Percentiles rank a stretch among this genome's conserved stretches.
phyloP scores from a whole-genome alignment of 23 tunicate species.

The Botrylloides violaceus region DNA sequence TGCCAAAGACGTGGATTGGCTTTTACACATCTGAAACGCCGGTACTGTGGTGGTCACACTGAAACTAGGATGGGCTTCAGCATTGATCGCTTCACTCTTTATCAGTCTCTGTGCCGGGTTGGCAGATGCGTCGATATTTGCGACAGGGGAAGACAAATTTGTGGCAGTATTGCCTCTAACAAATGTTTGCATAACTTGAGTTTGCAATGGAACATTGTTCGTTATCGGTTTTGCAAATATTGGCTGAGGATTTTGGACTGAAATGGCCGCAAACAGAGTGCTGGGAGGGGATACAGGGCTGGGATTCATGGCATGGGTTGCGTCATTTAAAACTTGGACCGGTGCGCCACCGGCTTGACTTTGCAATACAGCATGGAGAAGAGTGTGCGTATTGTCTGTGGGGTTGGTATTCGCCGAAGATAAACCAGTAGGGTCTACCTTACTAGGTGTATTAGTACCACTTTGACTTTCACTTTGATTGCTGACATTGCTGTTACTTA shows the following conservation, averaged over 20 bases:
- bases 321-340: background rate
- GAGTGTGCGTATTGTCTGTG: background rate
- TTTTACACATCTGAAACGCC: background rate
- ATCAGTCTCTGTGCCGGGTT: background rate
- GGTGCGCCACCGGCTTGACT: too few relatives aligned
- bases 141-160: too few relatives aligned
- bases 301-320: background rate
- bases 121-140: too few relatives aligned
- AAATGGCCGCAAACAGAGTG: background rate
- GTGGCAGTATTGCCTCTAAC: too few relatives aligned
- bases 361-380: background rate
- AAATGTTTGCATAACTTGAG: background rate
- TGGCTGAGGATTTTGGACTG: background rate
- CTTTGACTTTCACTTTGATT: constrained; percentile 7
- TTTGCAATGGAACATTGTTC: background rate
- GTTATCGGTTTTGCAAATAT: background rate
- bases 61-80: background rate
- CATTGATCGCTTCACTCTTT: background rate
- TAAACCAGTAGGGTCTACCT: background rate
- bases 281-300: background rate
- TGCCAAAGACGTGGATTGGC: background rate
- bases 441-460: background rate
- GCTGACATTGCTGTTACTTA: background rate
- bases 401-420: too few relatives aligned
- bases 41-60: background rate